Evolutionary conservation across 2,888 invertebrate species (phyloP).

Genomic region (Aphrophora alni): DNA sequence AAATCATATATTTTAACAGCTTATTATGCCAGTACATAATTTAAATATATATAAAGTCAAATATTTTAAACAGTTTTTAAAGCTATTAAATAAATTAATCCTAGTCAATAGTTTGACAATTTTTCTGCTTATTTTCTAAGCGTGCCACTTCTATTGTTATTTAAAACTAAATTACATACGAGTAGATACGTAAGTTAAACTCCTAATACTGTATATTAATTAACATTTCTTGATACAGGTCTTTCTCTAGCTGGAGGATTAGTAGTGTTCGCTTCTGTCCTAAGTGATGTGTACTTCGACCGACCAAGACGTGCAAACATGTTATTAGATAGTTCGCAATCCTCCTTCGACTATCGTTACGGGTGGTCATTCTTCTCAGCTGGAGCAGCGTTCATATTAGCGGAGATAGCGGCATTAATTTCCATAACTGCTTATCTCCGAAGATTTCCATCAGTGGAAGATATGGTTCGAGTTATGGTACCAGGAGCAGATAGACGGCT

Average conservation of each 20-base stretch:
- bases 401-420: constrained; percentile 60
- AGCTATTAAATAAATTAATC: no score
- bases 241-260: constrained; percentile 66
- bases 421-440: constrained; percentile 66
- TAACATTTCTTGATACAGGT: constrained; percentile 61
- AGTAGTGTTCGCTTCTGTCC: constrained; percentile 66
- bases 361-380: constrained; percentile 70
- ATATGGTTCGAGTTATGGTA: constrained; percentile 67
- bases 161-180: no score
- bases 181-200: no score
- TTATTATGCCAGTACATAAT: no score
- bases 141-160: no score
- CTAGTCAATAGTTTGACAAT: no score
- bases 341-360: constrained; percentile 61
- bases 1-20: no score
- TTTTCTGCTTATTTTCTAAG: no score
- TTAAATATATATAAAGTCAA: no score
- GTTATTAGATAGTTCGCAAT: constrained; percentile 47
- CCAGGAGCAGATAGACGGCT: constrained; percentile 66
- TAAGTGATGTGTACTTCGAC: constrained; percentile 66
- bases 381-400: constrained; percentile 61
- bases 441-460: constrained; percentile 66
- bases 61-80: no score
- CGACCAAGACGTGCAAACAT: constrained; percentile 47
- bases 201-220: no score